Evolutionary conservation across 1,140 invertebrate species (phyloP).

Genomic region (Papilio polytes): DNA sequence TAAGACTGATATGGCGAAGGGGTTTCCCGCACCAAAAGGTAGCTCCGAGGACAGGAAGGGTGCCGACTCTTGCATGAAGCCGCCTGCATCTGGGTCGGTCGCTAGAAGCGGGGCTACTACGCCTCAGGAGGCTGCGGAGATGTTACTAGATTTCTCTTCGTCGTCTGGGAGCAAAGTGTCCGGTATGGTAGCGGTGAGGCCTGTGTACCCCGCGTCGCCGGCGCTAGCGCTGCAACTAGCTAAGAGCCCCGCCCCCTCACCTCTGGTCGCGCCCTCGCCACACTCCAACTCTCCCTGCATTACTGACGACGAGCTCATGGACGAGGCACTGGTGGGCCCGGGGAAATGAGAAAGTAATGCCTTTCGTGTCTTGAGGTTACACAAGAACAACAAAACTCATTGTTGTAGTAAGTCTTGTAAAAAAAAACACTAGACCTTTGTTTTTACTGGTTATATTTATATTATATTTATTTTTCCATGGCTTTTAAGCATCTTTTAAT

Average conservation of each 20-base stretch:
- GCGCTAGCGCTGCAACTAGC: conserved; percentile 91
- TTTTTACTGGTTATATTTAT: conserved; percentile 35
- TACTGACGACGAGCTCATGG: conserved; percentile 95
- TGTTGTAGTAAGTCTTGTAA: neutral
- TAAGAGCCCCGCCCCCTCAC: conserved; percentile 90
- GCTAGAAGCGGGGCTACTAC: conserved; percentile 76
- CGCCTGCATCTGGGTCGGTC: conserved; percentile 70
- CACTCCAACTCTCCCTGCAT: conserved; percentile 92
- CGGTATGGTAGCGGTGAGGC: conserved; percentile 81
- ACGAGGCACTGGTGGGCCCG: conserved; percentile 91
- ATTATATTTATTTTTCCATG: conserved; percentile 27
- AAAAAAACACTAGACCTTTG: conserved; percentile 9
- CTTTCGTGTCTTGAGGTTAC: neutral
- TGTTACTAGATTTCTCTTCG: conserved; percentile 87
- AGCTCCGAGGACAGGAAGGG: conserved; percentile 74
- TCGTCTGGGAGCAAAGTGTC: conserved; percentile 82
- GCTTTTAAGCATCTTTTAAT: conserved; percentile 15
- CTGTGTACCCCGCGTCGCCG: conserved; percentile 86
- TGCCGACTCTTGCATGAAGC: conserved; percentile 78
- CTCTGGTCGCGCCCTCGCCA: conserved; percentile 87
- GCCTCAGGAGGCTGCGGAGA: conserved; percentile 86
- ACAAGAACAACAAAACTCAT: conserved; percentile 33
- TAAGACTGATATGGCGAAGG: conserved; percentile 77
- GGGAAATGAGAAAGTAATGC: conserved; percentile 74
- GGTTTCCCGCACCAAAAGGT: conserved; percentile 75